These are phyloP conservation scores for Microctenopoma stevenorrisi DNA, from an alignment of 2,797 vertebrate species.

Conservation along the genomic window DNA sequence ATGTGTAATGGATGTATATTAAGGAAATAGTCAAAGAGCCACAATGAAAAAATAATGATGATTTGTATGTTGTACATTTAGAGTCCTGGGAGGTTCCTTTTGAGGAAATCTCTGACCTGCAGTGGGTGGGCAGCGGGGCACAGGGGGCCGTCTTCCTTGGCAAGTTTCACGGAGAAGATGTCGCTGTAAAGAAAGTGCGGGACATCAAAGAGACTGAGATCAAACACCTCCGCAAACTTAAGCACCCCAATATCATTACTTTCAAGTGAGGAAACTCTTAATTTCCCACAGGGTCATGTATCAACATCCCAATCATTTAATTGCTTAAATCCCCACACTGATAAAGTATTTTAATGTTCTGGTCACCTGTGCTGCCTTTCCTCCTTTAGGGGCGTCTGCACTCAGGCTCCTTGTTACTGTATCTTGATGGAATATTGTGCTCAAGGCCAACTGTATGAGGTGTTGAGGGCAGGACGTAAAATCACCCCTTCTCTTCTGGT, in stretches of 20 bases:
- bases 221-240: constrained; percentile 95
- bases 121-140: constrained; percentile 97
- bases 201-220: constrained; percentile 98
- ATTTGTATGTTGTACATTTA: constrained; percentile 62
- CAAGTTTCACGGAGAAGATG: constrained; percentile 94
- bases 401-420: constrained; percentile 97
- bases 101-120: constrained; percentile 97
- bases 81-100: constrained; percentile 96
- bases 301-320: constrained; percentile 9
- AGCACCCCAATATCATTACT: constrained; percentile 97
- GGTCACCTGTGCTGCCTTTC: not conserved
- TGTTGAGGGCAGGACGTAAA: constrained; percentile 93
- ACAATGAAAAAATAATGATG: not conserved
- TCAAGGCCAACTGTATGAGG: constrained; percentile 97
- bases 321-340: constrained; percentile 15
- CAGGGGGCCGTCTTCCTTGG: constrained; percentile 97
- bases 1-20: constrained; percentile 15
- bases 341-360: constrained; percentile 7
- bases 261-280: constrained; percentile 88
- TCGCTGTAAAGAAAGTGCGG: constrained; percentile 96
- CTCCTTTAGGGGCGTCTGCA: constrained; percentile 91
- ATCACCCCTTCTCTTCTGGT: constrained; percentile 94
- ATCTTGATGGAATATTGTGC: constrained; percentile 99
- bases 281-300: constrained; percentile 10
- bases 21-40: constrained; percentile 10